Conservation (phyloP, 2,888 invertebrate genomes). For the Tenthredo livida region DNA sequence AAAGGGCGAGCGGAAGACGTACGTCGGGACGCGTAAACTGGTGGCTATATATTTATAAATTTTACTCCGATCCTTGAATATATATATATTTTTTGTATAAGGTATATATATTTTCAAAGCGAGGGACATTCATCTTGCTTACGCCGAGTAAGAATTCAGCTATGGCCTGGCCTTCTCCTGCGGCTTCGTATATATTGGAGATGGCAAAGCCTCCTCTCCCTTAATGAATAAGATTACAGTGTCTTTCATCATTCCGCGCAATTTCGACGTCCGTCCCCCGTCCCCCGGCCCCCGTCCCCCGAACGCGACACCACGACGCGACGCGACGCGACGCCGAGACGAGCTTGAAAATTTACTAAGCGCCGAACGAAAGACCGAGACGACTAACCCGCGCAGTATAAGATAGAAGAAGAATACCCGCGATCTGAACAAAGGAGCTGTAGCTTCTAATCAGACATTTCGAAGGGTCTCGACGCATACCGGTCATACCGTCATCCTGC, state of each 20-base stretch:
- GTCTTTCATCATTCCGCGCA: constrained; percentile 55
- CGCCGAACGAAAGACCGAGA: constrained; percentile 36
- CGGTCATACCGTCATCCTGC: constrained; percentile 35
- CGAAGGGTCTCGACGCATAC: constrained; percentile 42
- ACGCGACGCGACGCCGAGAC: not conserved
- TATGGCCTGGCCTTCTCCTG: not conserved
- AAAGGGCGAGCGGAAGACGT: not conserved
- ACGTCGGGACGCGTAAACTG: not conserved
- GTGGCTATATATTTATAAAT: not conserved
- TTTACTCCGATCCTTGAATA: not conserved
- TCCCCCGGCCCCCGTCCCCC: too few relatives aligned
- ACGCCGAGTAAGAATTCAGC: constrained; percentile 8
- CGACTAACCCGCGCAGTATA: not conserved
- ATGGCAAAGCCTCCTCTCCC: constrained; percentile 49
- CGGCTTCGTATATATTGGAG: constrained; percentile 41
- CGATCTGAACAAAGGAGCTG: constrained; percentile 45
- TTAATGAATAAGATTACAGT: constrained; percentile 55
- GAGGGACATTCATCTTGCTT: constrained; percentile 53
- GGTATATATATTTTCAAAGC: constrained; percentile 39
- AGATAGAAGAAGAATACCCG: constrained; percentile 47
- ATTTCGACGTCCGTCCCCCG: constrained; percentile 42
- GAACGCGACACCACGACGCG: not conserved
- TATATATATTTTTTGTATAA: not conserved
- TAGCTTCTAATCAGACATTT: constrained; percentile 53
- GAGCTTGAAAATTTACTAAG: constrained; percentile 12